A percentile compares a stretch with the other conserved stretches of the same genome.
Evolutionary conservation across 2,888 invertebrate genomes (phyloP).

Genomic region (Psylliodes chrysocephalus): DNA sequence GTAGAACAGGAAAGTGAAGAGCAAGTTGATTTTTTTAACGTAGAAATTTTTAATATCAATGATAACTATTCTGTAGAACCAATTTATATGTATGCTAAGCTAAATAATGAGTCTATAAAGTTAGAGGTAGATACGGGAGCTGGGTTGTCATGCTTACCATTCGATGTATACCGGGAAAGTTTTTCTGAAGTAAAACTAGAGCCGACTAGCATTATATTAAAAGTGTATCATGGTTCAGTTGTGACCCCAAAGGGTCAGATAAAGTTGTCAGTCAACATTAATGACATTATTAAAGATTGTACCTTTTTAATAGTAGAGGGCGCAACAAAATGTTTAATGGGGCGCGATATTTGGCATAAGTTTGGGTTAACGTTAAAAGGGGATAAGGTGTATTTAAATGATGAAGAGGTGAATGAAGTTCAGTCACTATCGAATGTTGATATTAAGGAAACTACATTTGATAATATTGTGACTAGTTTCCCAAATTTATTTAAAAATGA

Average conservation of each 20-base stretch:
- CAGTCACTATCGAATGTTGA: background rate
- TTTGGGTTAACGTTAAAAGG: constrained; percentile 7
- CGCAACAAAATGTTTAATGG: constrained; percentile 1
- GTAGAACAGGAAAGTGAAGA: background rate
- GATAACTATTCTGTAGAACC: background rate
- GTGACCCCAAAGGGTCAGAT: constrained; percentile 15
- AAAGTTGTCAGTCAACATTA: constrained; percentile 2
- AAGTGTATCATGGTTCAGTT: constrained; percentile 16
- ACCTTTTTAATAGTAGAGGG: constrained; percentile 21
- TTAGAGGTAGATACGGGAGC: constrained; percentile 26
- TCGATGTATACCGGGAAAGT: constrained; percentile 6
- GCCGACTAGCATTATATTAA: background rate
- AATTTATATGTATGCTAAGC: background rate
- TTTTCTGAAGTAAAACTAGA: background rate
- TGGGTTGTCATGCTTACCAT: constrained; percentile 22
- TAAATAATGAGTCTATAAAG: constrained; percentile 2
- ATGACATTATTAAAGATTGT: constrained; percentile 3
- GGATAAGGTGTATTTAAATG: background rate
- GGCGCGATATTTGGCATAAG: constrained; percentile 6
- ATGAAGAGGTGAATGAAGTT: background rate
- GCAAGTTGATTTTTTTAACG: background rate
- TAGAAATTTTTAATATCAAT: constrained; percentile 8
- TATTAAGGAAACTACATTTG: background rate
- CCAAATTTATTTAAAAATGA: background rate
- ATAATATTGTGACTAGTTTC: background rate